Base-by-base conservation (phyloP, 2,888 invertebrate genomes). In the Lypha dubia region DNA sequence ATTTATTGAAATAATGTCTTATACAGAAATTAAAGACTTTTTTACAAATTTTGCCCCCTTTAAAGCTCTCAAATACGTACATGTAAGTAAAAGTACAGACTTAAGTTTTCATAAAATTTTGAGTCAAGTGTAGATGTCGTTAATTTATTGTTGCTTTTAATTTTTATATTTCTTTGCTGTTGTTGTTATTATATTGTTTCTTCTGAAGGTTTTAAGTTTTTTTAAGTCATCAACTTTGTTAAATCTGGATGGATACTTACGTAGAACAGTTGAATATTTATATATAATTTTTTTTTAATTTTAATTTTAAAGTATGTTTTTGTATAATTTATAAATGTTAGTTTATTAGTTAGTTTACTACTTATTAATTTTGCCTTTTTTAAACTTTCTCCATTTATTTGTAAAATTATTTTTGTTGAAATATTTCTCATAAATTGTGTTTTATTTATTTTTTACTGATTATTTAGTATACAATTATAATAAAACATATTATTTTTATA, bases 181-280 rank as follows among this genome's bases (percentile, higher is more conserved):
- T 90, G 88, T 87, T 87, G 87, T 87, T 87, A 32, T 22, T 9
- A 3, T 83, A 85, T 86, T 85, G 88, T 41, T 85, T 87, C 87
- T 89, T 88, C 89, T 89, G 86, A 87, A 88, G 88, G 87, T 87
- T 88, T 88, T 88, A 87, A 88, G 88, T 87, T 87, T 88, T 88
- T 88, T 87, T 88, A 88, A 88, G 89, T 89, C 88, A 88, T 88
- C 87, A 88, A 86, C 89, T 74, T 86, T 88, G 53, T 63, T 65
- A 63, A 71, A 73, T 65, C 32, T 90, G 90, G 90, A 91, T 91
- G 90, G 91, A 90, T 89, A 90, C 88, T 89, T 90, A 88, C 89
- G 89, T 91, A 86, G 87, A 86, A 87, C 86, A 84, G 81, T 86
- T 63, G 11, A 51, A 63, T 56, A 35, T 76, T 51, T 75, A 76